Evolutionary conservation across 2,113 vertebrate genomes (phyloP).

Genomic region (Saimiri boliviensis): DNA sequence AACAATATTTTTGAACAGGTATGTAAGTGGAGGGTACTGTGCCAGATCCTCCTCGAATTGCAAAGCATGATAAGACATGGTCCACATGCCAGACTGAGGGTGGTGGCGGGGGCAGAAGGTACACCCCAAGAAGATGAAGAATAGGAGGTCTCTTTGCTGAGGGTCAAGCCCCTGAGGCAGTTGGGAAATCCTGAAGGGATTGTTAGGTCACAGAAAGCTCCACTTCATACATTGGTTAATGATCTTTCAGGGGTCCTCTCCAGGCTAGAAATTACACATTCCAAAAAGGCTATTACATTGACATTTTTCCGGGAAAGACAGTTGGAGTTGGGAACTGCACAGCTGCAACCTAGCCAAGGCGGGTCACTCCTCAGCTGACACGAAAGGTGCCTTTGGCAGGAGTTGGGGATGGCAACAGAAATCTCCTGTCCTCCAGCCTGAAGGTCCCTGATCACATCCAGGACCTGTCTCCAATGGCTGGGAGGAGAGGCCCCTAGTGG

Average conservation of each 20-base stretch:
- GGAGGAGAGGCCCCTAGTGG: not conserved
- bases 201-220: not conserved
- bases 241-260: not conserved
- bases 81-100: not conserved
- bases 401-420: not conserved
- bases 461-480: not conserved
- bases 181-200: not conserved
- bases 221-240: not conserved
- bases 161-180: not conserved
- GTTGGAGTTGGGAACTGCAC: not conserved
- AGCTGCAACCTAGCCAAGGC: not conserved
- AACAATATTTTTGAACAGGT: not conserved
- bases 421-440: not conserved
- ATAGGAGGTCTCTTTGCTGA: not conserved
- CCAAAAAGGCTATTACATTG: not conserved
- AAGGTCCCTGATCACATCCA: not conserved
- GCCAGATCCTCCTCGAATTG: not conserved
- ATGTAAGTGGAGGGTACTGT: not conserved
- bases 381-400: not conserved
- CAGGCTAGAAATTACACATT: not conserved
- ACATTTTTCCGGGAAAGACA: conserved; percentile 40
- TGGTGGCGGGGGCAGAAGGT: not conserved
- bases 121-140: not conserved
- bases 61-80: not conserved
- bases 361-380: not conserved